phyloP scores from a whole-genome alignment of 1,140 invertebrate species.

The Trinorchestia longiramus region DNA sequence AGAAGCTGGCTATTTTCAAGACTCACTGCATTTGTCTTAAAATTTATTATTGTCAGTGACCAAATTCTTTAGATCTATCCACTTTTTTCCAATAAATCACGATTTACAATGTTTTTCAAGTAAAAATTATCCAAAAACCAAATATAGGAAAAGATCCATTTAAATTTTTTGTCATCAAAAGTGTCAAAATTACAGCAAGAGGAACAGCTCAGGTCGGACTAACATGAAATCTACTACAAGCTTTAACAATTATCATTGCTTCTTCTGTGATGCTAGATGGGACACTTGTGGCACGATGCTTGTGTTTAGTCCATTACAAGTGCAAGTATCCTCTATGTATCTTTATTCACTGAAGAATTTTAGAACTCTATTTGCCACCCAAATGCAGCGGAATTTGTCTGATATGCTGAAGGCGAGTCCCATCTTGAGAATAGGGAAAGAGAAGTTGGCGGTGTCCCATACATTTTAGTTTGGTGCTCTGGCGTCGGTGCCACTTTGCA shows the following conservation, averaged over 20 bases:
- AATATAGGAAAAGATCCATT: neutral
- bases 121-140: neutral
- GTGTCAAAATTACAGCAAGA: neutral
- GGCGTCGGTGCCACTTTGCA: neutral
- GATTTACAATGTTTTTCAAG: neutral
- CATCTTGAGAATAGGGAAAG: neutral
- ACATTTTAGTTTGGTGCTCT: neutral
- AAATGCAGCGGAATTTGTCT: no score
- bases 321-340: no score
- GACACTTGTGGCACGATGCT: no score
- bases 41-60: neutral
- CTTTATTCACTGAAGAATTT: no score
- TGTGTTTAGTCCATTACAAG: no score
- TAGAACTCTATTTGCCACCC: no score
- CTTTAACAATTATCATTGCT: no score
- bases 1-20: neutral
- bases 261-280: no score
- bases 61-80: neutral
- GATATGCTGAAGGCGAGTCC: no score
- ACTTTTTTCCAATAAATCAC: neutral
- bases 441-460: neutral
- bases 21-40: neutral
- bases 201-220: neutral
- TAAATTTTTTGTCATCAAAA: no score
- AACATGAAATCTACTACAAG: no score